Evolutionary conservation across 1,140 invertebrate genomes (phyloP), one percentile per base, ranked within the genome.

Genomic region (Bradynema listronoti): DNA sequence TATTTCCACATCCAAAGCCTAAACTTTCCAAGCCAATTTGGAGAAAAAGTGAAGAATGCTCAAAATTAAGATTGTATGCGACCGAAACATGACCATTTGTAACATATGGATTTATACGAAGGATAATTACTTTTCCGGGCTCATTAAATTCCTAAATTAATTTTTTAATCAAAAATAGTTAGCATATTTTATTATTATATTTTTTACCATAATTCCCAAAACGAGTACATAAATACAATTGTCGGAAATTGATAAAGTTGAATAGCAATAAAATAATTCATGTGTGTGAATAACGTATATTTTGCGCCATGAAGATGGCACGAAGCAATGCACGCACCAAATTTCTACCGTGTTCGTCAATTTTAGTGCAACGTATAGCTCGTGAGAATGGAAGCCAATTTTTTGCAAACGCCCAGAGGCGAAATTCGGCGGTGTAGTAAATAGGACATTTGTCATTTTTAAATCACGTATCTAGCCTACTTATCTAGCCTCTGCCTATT

Each of bases 211-310:
- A 24, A 5, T 5, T 9, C 27, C 47, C 5, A 50, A 29, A 50
- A 4, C 16, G 3, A 50, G 27, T 19, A 50, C 27, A 25, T 32
- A 50, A 4, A 50, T 3, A n/a, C 47, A 50, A 29, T 5, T 19
- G 3, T 50, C 47, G 16, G 34, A 25, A 5, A 27, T 16, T 9
- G 55, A 60, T 14, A 49, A 24, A 11, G 59, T 58, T n/a, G 36
- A 61, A 39, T 62, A 43, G 19, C 34, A 25, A 29, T 61, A 61
- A 47, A 61, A 61, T 11, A 61, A 46, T 29, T 61, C 55, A 34
- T 61, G 34, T 24, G 34, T 58, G 29, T 56, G 24, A 34, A 36
- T 24, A 22, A 25, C 34, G 30, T 49, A 61, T 27, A 61, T 39
- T 42, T 58, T 32, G 4, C 9, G 22, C 59, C 59, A 61, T 4